A percentile compares a stretch with the other conserved stretches of the same genome.
phyloP scores from a whole-genome alignment of 2,797 vertebrate species.

The Columba guinea region DNA sequence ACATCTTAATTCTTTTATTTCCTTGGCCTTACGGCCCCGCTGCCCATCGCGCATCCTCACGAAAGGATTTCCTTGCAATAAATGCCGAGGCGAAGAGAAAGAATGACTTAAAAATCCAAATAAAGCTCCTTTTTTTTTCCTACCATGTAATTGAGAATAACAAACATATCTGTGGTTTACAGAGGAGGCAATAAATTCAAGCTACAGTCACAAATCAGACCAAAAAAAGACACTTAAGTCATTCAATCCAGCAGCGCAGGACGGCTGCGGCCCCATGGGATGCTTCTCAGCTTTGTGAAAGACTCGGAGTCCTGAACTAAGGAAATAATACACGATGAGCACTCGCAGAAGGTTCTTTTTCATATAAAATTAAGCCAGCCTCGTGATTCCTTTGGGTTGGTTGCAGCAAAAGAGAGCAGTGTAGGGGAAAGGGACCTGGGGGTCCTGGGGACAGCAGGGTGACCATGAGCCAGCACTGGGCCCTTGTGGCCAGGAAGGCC shows the following conservation, averaged over 20 bases:
- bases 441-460: too few species aligned
- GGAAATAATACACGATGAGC: background rate
- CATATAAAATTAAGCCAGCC: background rate
- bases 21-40: background rate
- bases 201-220: slow-evolving; percentile 4
- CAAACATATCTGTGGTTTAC: slow-evolving; percentile 60
- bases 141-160: slow-evolving; percentile 25
- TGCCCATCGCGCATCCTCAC: background rate
- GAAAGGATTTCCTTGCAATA: slow-evolving; percentile 1
- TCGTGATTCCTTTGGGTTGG: background rate
- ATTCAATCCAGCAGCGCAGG: background rate
- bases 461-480: too few species aligned
- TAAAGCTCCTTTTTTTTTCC: background rate
- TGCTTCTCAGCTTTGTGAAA: background rate
- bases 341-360: background rate
- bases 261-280: background rate
- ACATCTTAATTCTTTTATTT: background rate
- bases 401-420: background rate
- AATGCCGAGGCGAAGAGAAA: background rate
- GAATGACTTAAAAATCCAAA: slow-evolving; percentile 41
- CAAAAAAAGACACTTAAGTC: slow-evolving; percentile 52
- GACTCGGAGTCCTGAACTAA: background rate
- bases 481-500: too few species aligned
- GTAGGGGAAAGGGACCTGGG: too few species aligned
- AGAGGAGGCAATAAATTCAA: slow-evolving; percentile 52